Percentiles rank a stretch among this genome's conserved stretches.
These are phyloP conservation scores for Ambastaia sidthimunki DNA, from an alignment of 2,797 vertebrate genomes.

Conservation along the genomic window DNA sequence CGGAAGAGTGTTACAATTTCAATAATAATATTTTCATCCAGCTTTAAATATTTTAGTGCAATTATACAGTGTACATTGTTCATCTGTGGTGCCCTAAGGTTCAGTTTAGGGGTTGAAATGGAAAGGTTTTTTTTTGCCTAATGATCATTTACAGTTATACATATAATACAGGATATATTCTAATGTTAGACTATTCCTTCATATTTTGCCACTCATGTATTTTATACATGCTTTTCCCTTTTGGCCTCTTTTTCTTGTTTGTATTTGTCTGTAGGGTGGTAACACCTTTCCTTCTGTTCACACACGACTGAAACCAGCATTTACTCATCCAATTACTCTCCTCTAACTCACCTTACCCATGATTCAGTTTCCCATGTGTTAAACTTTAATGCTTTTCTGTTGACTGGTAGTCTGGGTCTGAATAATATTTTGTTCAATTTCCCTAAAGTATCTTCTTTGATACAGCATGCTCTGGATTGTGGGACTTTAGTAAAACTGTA, in stretches of 20 bases:
- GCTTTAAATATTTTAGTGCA: background rate
- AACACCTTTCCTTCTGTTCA: conserved; percentile 38
- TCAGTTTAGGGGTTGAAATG: background rate
- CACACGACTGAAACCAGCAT: conserved; percentile 11
- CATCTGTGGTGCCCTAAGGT: background rate
- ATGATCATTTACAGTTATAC: background rate
- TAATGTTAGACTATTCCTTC: background rate
- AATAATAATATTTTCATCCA: background rate
- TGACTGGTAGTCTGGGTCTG: background rate
- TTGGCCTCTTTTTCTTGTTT: background rate
- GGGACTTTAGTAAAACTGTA: background rate
- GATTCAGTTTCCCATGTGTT: background rate
- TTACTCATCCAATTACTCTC: conserved; percentile 10
- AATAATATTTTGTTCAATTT: background rate
- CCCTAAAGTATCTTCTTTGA: too few species aligned
- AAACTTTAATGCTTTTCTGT: too few species aligned
- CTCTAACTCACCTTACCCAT: background rate
- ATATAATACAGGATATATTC: background rate
- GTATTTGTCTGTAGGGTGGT: too few species aligned
- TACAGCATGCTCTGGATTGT: too few species aligned
- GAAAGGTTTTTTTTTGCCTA: background rate
- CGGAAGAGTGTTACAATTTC: background rate
- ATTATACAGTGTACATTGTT: background rate
- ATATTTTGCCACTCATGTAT: conserved; percentile 23
- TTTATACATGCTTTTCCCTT: background rate